Conservation (phyloP, 2,113 vertebrate species). For the Dasyprocta punctata region DNA sequence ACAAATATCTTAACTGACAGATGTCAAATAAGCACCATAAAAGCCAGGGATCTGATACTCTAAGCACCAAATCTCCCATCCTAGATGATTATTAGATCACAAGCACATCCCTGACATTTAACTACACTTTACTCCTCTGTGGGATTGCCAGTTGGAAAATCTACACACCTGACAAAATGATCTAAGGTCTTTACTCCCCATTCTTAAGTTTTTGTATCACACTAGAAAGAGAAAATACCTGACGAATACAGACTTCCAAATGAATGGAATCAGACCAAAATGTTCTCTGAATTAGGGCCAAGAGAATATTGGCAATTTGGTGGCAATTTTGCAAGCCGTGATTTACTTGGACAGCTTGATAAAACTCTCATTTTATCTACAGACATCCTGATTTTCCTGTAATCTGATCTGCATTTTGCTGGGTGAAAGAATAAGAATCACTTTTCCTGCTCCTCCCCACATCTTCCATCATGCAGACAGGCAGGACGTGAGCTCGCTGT, state of each 20-base stretch:
- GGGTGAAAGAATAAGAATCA: constrained; percentile 21
- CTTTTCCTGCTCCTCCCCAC: background rate
- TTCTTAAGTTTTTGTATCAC: constrained; percentile 27
- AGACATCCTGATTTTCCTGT: constrained; percentile 53
- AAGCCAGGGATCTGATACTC: background rate
- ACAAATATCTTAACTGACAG: no score
- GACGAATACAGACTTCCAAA: constrained; percentile 1
- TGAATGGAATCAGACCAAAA: constrained; percentile 57
- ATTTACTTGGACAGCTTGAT: constrained; percentile 63
- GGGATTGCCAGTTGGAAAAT: constrained; percentile 14
- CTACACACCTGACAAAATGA: constrained; percentile 28
- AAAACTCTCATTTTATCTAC: constrained; percentile 51
- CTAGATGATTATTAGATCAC: constrained; percentile 13
- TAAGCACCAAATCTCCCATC: constrained; percentile 6
- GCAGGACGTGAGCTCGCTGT: background rate
- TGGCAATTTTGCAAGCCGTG: constrained; percentile 26
- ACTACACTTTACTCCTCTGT: background rate
- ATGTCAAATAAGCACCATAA: constrained; percentile 36
- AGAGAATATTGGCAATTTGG: constrained; percentile 47
- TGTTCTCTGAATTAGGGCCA: constrained; percentile 49
- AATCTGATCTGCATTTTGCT: constrained; percentile 44
- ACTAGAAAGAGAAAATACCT: background rate
- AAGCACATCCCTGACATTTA: background rate
- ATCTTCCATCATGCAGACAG: background rate
- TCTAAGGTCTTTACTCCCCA: background rate